Evolutionary conservation across 2,797 vertebrate species (phyloP).

Genomic region (Anabacerthia variegaticeps): DNA sequence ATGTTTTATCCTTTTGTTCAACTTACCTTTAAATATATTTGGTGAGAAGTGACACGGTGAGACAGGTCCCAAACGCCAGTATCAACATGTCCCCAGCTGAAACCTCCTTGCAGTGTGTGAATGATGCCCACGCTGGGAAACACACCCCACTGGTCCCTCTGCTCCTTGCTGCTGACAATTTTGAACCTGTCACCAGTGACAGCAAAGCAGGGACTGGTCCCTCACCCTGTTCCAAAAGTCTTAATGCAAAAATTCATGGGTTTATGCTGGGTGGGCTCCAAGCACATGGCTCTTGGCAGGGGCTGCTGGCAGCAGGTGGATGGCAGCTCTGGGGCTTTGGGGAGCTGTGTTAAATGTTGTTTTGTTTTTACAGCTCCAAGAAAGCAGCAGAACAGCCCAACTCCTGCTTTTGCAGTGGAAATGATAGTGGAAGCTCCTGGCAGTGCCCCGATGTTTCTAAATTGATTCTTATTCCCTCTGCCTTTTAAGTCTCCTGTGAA

Average conservation of each 20-base stretch:
- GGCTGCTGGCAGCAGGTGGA: neutral
- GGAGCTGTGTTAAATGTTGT: neutral
- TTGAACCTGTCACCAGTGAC: neutral
- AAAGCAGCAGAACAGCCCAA: neutral
- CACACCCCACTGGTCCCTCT: neutral
- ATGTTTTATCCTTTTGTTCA: neutral
- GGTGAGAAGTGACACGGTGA: neutral
- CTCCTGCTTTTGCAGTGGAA: neutral
- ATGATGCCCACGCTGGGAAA: neutral
- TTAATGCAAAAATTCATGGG: neutral
- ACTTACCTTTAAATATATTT: neutral
- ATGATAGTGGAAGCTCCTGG: neutral
- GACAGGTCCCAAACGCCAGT: neutral
- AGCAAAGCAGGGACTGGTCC: neutral
- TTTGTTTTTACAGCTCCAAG: neutral
- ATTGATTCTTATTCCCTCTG: neutral
- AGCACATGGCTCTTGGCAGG: neutral
- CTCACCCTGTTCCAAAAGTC: neutral
- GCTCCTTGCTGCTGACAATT: neutral
- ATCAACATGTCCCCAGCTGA: neutral
- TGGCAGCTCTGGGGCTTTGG: neutral
- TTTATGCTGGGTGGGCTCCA: neutral
- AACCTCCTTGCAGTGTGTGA: neutral
- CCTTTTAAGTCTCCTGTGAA: neutral
- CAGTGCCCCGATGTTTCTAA: neutral